Evolutionary conservation across 2,797 vertebrate genomes (phyloP).

Genomic region (Streptopelia turtur): DNA sequence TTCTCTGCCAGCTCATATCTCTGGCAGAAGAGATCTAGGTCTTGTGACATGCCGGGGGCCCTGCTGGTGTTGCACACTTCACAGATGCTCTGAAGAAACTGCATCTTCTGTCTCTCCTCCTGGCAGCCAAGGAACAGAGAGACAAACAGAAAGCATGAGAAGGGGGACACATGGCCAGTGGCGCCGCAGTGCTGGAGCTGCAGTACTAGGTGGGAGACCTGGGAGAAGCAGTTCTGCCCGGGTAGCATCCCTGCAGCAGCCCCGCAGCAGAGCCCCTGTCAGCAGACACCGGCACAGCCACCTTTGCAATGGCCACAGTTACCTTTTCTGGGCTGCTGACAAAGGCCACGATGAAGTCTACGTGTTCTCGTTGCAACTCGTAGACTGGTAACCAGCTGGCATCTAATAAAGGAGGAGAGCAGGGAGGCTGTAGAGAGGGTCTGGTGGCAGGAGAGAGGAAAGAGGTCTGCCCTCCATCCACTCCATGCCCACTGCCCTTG

Average conservation of each 20-base stretch:
- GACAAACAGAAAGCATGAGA: not conserved
- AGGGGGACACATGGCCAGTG: not conserved
- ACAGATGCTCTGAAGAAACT: not conserved
- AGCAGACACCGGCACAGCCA: too few species aligned
- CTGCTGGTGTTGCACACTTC: rapidly evolving
- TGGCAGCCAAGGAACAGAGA: not conserved
- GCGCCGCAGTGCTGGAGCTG: not conserved
- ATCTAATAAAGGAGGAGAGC: not conserved
- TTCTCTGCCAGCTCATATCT: not conserved
- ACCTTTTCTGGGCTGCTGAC: not conserved
- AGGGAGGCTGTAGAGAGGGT: not conserved
- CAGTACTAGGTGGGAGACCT: not conserved
- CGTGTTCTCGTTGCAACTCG: too few species aligned
- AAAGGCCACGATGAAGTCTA: not conserved
- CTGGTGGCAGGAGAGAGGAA: too few species aligned
- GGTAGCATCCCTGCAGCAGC: not conserved
- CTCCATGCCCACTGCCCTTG: not conserved
- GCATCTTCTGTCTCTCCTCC: rapidly evolving
- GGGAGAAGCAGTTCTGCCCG: not conserved
- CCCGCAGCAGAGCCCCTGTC: too few species aligned
- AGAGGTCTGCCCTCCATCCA: too few species aligned
- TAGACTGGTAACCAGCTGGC: too few species aligned
- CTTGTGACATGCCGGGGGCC: rapidly evolving
- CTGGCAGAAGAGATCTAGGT: not conserved
- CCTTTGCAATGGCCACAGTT: not conserved